These are phyloP conservation scores for Polypterus senegalus DNA, from an alignment of 2,113 vertebrate genomes.

Conservation along the genomic window DNA sequence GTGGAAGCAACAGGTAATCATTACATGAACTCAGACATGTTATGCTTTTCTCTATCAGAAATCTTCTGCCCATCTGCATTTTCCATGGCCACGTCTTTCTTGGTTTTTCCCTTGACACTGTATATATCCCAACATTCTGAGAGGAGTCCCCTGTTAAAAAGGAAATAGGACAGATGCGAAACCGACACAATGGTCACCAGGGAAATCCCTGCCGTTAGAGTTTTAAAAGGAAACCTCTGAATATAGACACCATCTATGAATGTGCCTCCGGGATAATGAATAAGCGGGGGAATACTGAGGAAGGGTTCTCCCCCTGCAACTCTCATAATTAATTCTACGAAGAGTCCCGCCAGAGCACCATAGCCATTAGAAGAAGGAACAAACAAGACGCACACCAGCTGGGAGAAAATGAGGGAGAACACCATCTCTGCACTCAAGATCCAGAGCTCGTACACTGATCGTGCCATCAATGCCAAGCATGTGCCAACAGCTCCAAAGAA, in stretches of 20 bases:
- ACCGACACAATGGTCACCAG: slow-evolving; percentile 34
- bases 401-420: slow-evolving; percentile 64
- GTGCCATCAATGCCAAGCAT: slow-evolving; percentile 49
- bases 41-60: no score
- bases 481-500: slow-evolving; percentile 46
- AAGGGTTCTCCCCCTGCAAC: slow-evolving; percentile 57
- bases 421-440: slow-evolving; percentile 64
- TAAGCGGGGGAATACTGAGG: slow-evolving; percentile 40
- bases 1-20: no score
- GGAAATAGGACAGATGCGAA: slow-evolving; percentile 32
- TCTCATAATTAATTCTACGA: slow-evolving; percentile 48
- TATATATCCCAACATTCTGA: slow-evolving; percentile 48
- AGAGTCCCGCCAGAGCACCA: slow-evolving; percentile 32
- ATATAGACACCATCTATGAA: slow-evolving; percentile 24
- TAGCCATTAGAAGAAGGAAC: slow-evolving; percentile 40
- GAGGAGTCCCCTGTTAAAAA: slow-evolving; percentile 52
- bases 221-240: slow-evolving; percentile 62
- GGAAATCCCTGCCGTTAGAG: slow-evolving; percentile 42
- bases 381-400: slow-evolving; percentile 63
- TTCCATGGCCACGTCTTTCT: no score
- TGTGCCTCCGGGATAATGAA: slow-evolving; percentile 49
- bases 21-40: no score
- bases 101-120: slow-evolving; percentile 21
- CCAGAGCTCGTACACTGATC: slow-evolving; percentile 62
- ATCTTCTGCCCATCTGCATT: no score